Conservation (phyloP, 2,797 vertebrate species). For the Bucorvus abyssinicus region DNA sequence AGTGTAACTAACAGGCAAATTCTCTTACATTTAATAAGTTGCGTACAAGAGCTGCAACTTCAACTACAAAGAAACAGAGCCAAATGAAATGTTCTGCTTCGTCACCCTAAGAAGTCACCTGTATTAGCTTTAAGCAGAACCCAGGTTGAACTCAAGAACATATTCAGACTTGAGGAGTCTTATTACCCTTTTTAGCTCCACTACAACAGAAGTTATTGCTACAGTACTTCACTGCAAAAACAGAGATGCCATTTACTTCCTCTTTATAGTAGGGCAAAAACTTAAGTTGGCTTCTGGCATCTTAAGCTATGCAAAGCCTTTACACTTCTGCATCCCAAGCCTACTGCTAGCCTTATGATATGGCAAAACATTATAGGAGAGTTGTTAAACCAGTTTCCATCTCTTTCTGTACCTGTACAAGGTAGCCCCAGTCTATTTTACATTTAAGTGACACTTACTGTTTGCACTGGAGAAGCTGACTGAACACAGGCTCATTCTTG, state of each 20-base stretch:
- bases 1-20: not conserved
- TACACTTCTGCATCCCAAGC: not conserved
- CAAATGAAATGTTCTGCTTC: not conserved
- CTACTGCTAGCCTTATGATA: not conserved
- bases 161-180: not conserved
- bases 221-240: not conserved
- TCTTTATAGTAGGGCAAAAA: not conserved
- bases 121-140: not conserved
- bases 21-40: not conserved
- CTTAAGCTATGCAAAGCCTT: not conserved
- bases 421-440: not conserved
- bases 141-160: not conserved
- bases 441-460: slow-evolving; percentile 82
- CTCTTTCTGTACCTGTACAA: not conserved
- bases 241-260: not conserved
- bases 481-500: slow-evolving; percentile 94
- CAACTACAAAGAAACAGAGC: not conserved
- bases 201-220: not conserved
- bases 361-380: not conserved
- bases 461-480: slow-evolving; percentile 93
- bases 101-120: not conserved
- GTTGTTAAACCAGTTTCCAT: not conserved
- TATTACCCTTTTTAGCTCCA: not conserved
- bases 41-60: not conserved
- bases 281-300: not conserved